Conservation (phyloP, 2,113 vertebrate species). For the Chrysochloris asiatica region DNA sequence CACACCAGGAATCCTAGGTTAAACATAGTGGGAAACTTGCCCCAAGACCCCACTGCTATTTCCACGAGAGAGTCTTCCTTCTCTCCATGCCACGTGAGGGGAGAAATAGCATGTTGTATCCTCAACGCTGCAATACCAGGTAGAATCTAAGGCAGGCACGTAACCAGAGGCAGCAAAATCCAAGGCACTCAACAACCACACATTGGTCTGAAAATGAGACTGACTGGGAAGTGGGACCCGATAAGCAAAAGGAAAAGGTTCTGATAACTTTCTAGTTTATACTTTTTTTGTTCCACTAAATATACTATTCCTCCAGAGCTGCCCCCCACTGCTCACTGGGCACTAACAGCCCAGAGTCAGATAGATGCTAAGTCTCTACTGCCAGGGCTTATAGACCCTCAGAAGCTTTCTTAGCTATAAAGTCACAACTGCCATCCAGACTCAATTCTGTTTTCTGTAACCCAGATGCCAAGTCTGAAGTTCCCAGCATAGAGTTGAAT, state of each 20-base stretch:
- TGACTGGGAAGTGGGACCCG: background rate
- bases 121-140: background rate
- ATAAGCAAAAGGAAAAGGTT: background rate
- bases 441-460: background rate
- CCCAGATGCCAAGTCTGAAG: background rate
- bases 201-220: background rate
- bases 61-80: background rate
- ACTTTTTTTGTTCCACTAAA: background rate
- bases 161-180: background rate
- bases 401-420: background rate
- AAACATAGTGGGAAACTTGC: background rate
- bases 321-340: background rate
- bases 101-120: background rate
- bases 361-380: background rate
- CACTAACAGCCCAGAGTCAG: background rate
- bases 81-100: background rate
- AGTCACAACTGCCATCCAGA: background rate
- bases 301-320: background rate
- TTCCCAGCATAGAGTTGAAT: background rate
- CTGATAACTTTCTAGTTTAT: background rate
- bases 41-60: background rate
- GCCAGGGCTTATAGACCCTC: background rate
- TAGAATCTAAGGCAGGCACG: background rate
- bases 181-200: background rate
- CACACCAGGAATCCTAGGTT: background rate